phyloP scores from a whole-genome alignment of 2,797 vertebrate genomes.

The Aulostomus chinensis region DNA sequence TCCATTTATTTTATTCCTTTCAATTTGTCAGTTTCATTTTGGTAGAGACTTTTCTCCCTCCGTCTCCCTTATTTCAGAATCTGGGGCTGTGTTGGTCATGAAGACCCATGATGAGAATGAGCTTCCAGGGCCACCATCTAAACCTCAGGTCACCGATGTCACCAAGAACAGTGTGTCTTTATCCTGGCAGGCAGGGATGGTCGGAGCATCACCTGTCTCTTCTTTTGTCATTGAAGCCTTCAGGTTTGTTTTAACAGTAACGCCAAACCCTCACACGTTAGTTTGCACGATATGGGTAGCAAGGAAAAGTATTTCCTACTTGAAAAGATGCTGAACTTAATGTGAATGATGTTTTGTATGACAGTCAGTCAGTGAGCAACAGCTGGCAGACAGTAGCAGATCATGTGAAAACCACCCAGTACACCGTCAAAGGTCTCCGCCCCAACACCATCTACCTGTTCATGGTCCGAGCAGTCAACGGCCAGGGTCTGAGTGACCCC shows the following conservation, averaged over 20 bases:
- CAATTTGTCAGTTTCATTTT: background rate
- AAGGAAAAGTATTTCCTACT: too few relatives aligned
- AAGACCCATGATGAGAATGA: constrained; percentile 91
- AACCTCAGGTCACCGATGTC: constrained; percentile 97
- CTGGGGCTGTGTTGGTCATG: constrained; percentile 81
- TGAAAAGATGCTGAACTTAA: background rate
- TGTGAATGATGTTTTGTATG: constrained; percentile 20
- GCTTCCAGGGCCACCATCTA: constrained; percentile 93
- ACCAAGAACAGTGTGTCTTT: constrained; percentile 97
- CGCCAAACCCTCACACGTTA: background rate
- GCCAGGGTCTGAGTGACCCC: constrained; percentile 94
- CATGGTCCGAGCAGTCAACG: constrained; percentile 96
- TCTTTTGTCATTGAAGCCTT: constrained; percentile 97
- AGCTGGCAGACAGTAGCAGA: constrained; percentile 99
- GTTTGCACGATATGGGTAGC: background rate
- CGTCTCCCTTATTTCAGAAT: constrained; percentile 75
- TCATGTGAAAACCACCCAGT: constrained; percentile 91
- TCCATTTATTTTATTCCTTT: background rate
- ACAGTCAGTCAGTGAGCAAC: constrained; percentile 98
- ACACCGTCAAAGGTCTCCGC: constrained; percentile 89
- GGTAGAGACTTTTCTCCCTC: background rate
- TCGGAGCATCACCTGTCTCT: constrained; percentile 86
- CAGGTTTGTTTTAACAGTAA: constrained; percentile 80
- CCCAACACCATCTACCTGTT: constrained; percentile 99
- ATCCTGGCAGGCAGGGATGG: constrained; percentile 92